Conservation (phyloP, 2,888 invertebrate genomes). For the Digitonthophagus gazella region DNA sequence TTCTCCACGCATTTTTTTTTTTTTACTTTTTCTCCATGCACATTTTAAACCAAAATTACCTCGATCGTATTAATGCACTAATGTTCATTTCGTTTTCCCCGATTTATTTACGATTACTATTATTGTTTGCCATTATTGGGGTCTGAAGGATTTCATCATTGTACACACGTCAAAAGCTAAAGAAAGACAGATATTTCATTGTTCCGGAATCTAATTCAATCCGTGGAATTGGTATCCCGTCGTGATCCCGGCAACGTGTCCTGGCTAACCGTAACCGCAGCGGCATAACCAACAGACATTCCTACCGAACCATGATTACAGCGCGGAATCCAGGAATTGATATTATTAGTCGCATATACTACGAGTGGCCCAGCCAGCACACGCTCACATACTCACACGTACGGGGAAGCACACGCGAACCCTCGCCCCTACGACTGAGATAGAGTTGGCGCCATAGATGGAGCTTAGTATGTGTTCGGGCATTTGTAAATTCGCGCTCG, state of each 20-base stretch:
- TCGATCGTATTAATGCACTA: no score
- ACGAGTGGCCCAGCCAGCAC: conserved; percentile 8
- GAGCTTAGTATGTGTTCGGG: conserved; percentile 19
- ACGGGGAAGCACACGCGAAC: conserved; percentile 7
- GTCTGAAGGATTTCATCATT: no score
- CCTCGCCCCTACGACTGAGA: not conserved
- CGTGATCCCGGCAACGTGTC: conserved; percentile 36
- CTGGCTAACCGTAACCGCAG: conserved; percentile 39
- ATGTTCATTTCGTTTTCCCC: no score
- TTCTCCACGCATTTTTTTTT: no score
- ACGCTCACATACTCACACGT: conserved; percentile 1
- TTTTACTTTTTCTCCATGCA: no score
- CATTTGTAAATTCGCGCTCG: conserved; percentile 22
- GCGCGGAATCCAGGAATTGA: conserved; percentile 36
- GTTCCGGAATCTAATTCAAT: conserved; percentile 22
- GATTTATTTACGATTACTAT: no score
- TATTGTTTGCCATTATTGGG: no score
- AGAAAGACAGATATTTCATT: not conserved
- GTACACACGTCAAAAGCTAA: no score
- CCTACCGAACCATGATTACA: conserved; percentile 38
- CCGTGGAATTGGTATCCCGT: conserved; percentile 26
- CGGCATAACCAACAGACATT: conserved; percentile 39
- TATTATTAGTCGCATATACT: conserved; percentile 26
- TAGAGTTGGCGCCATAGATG: conserved; percentile 10
- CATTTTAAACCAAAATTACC: no score